Evolutionary conservation across 2,888 invertebrate species (phyloP), one percentile per base, ranked within the genome.

Genomic region (Latrodectus elegans): DNA sequence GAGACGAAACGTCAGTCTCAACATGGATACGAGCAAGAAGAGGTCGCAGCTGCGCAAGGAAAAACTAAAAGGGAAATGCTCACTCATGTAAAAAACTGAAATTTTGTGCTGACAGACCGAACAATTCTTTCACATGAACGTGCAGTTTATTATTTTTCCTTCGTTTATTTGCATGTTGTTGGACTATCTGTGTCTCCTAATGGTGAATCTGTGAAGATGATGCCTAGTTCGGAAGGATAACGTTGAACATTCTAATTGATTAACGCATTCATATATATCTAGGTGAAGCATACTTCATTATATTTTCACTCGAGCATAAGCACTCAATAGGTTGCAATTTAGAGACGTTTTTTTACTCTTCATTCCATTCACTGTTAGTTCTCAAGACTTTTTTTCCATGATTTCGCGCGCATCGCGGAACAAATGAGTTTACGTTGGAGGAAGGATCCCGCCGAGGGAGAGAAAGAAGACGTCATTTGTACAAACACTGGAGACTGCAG

Each of bases 1-100:
- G 93, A 96, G 98, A 91, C 95, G 99, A 91, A 97, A 97, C 92
- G 97, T 99, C 90, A 97, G 98, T 91, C 93, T 95, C 89, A 95
- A 95, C 91, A 81, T 85, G 81, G 88, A 88, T 65, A 79, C 84
- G 8, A 94, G 94, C 92, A 94, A 94, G 92, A 94, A 94, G 74
- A 92, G 92, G 85, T 92, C 93, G 53, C 93, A 93, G 89, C 92
- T 92, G 88, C 91, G 93, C 77, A 93, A 92, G 79, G 93, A 93
- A 91, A 95, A 95, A 91, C 94, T 95, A 91, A 94, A 95, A 92
- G 95, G 95, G 90, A 95, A 95, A 92, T 95, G 95, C 92, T 92
- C 92, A 91, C 92, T 95, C 89, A 94, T 94, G 94, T 95, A 93
- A 77, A 38, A 38, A 38, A 38, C 38, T 38, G 38, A 38, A 38